Conservation (phyloP, 2,888 invertebrate species). For the Eristalis intricaria region DNA sequence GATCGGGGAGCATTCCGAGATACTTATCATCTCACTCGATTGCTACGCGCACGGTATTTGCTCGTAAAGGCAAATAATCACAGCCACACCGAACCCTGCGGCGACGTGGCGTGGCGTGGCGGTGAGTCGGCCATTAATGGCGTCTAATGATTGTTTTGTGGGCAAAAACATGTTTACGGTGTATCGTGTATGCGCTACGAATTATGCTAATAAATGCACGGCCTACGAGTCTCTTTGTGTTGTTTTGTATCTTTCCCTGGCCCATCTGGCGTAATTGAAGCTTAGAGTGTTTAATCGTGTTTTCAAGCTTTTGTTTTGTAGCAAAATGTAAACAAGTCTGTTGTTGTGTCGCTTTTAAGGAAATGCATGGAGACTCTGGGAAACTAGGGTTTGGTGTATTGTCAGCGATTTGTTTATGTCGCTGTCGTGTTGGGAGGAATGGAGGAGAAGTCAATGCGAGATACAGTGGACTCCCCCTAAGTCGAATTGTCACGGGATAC, state of each 20-base stretch:
- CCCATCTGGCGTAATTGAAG: not conserved
- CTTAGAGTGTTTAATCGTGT: conserved; percentile 11
- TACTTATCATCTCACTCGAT: conserved; percentile 22
- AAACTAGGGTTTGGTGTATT: not conserved
- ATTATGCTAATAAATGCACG: conserved; percentile 42
- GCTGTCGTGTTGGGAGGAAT: not conserved
- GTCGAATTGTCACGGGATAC: too few species aligned
- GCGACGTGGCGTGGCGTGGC: not conserved
- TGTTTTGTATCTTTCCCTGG: conserved; percentile 19
- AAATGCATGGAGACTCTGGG: not conserved
- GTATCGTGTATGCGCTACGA: not conserved
- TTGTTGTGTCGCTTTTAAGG: not conserved
- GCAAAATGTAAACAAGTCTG: conserved; percentile 14
- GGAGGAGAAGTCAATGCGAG: not conserved
- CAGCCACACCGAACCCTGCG: conserved; percentile 2
- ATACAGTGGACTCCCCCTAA: not conserved
- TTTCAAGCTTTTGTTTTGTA: conserved; percentile 4
- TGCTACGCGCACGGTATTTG: conserved; percentile 36
- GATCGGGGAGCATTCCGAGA: not conserved
- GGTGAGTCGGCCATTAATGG: conserved; percentile 32
- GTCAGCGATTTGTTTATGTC: not conserved
- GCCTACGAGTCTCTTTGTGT: conserved; percentile 27
- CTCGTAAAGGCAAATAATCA: conserved; percentile 27
- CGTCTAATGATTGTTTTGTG: conserved; percentile 39
- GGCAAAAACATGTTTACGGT: conserved; percentile 25